Evolutionary conservation across 2,113 vertebrate species (phyloP), one percentile per base, ranked within the genome.

Genomic region (Damaliscus lunatus): DNA sequence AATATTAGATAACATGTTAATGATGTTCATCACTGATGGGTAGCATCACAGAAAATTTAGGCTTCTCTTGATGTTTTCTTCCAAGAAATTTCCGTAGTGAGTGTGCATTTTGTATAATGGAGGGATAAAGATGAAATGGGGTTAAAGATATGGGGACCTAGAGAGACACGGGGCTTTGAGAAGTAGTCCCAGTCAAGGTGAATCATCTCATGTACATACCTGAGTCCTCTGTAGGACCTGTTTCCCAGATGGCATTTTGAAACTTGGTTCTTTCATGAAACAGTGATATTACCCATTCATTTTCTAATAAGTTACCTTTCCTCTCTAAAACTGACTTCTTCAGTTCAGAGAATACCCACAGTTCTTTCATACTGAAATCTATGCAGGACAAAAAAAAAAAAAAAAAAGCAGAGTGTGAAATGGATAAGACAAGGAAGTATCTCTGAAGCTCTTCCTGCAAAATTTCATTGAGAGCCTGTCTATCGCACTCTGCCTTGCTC

Each of bases 241-340:
- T 87, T 33, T 19, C 25, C 29, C 31, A 7, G 23, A 64, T 11
- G 60, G n/a, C 11, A 43, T 74, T 88, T 93, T 6, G 10, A 88
- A 74, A 77, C 6, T 55, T 67, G 43, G 1, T 36, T 97, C 55
- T 64, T 92, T 64, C 81, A 55, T 92, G 53, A 93, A 86, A 67
- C 25, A 40, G 80, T 64, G 53, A 59, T 43, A 50, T 33, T 74
- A 53, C 3, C 11, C 27, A 71, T 36, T 78, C 36, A 40, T 71
- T 94, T 15, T 1, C 29, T 55, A 97, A 21, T 78, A 62, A 62
- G 67, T 97, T 93, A 36, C 7, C 17, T 87, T 96, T 95, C 4
- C 36, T 82, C 25, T 94, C 53, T 77, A 81, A 48, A 96, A 80
- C 1, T 15, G 59, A 94, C 31, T 81, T 83, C 59, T 55, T 84